Evolutionary conservation across 1,140 invertebrate genomes (phyloP), one percentile per base, ranked within the genome.

Genomic region (Neocloeon triangulifer): DNA sequence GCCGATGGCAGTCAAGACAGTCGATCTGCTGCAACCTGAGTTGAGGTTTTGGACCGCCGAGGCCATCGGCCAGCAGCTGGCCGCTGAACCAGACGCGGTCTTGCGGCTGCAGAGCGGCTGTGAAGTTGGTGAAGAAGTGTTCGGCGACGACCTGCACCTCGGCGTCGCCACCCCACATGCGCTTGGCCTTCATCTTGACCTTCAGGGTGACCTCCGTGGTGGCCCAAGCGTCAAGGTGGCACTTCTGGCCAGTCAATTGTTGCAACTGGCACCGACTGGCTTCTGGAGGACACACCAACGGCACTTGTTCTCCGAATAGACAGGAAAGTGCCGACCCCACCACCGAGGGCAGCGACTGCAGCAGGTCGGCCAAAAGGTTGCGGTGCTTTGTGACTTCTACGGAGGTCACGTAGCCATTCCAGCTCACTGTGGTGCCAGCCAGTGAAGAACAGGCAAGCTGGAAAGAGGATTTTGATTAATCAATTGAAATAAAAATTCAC

Each of bases 31-130:
- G 58, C 1, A 73, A 50, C 33, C 62, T 50, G 16, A 78, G 51
- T 30, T 54, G 58, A 2, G 64, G 57, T 34, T 59, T 48, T 10
- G 53, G 43, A 4, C 62, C 58, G 1, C 68, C 69, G 6, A 70
- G 55, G 4, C 35, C 50, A 5, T 19, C 32, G 29, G 60, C 58
- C 2, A 51, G 37, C 3, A 77, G 41, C 0, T 45, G 41, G 1
- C 76, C 76, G 32, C 62, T 62, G 43, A 79, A 79, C 44, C 68
- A 63, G 19, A 81, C 64, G 34, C 69, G 66, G 47, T 80, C 77
- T 0, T 70, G 65, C 0, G 57, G 48, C 40, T 61, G 62, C 23
- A 79, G 53, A 18, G 59, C 55, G 2, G 64, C 43, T 5, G 72
- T 76, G 37, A 74, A 76, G 51, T 80, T 78, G 1, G 27, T n/a